Evolutionary conservation across 2,113 vertebrate genomes (phyloP).

Genomic region (Ophiodon elongatus): DNA sequence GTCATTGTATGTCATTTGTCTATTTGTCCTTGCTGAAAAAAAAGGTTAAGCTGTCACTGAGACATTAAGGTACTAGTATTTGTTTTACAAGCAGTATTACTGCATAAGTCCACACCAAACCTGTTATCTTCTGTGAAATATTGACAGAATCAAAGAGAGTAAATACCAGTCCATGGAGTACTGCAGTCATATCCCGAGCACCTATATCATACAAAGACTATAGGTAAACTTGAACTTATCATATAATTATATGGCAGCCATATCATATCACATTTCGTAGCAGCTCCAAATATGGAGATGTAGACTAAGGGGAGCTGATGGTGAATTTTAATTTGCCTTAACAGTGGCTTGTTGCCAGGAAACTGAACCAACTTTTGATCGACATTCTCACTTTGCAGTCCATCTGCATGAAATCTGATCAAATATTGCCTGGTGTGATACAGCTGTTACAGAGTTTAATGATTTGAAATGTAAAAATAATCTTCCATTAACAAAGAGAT

Average conservation of each 20-base stretch:
- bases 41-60: background rate
- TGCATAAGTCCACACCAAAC: background rate
- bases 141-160: constrained; percentile 6
- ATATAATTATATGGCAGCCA: background rate
- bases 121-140: background rate
- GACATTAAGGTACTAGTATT: background rate
- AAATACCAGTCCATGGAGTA: background rate
- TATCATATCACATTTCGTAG: background rate
- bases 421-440: background rate
- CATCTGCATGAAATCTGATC: background rate
- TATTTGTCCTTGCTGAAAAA: background rate
- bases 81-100: background rate
- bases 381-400: background rate
- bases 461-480: background rate
- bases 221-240: background rate
- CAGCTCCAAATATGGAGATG: background rate
- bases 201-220: background rate
- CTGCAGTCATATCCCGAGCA: background rate
- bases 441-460: background rate
- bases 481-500: background rate
- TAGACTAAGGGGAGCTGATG: background rate
- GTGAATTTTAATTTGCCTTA: constrained; percentile 10
- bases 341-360: constrained; percentile 24
- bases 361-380: constrained; percentile 23
- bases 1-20: background rate